Percentiles rank a stretch among this genome's conserved stretches.
Conservation (phyloP, 1,140 invertebrate genomes). For the Leptinotarsa lineolata region DNA sequence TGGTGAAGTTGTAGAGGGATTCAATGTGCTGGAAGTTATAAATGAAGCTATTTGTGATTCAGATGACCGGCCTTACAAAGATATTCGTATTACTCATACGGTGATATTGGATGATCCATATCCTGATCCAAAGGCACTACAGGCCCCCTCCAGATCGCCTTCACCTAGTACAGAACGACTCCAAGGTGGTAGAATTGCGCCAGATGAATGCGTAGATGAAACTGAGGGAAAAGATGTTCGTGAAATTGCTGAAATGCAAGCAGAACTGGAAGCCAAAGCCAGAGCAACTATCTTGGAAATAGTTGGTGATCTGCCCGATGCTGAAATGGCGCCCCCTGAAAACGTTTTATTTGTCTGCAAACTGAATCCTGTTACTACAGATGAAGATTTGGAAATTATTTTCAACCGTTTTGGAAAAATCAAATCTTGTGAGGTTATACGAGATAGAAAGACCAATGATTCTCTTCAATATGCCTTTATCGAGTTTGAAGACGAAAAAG, state of each 20-base stretch:
- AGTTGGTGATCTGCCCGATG: conserved; percentile 96
- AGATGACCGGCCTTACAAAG: conserved; percentile 88
- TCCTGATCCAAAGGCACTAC: conserved; percentile 80
- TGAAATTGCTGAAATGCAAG: conserved; percentile 87
- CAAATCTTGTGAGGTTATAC: conserved; percentile 94
- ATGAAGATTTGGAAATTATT: conserved; percentile 97
- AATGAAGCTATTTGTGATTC: conserved; percentile 95
- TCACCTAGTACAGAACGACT: conserved; percentile 80
- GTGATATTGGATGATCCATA: conserved; percentile 96
- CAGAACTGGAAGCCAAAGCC: conserved; percentile 94
- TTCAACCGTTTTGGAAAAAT: conserved; percentile 98
- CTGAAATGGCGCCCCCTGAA: conserved; percentile 96
- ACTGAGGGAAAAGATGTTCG: conserved; percentile 78
- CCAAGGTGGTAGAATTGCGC: conserved; percentile 84
- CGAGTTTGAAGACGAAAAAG: conserved; percentile 93
- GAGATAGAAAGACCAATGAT: conserved; percentile 90
- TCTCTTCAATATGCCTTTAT: conserved; percentile 99
- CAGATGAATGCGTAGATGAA: conserved; percentile 95
- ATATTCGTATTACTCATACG: conserved; percentile 97
- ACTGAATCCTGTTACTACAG: conserved; percentile 98
- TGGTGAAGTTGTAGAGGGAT: conserved; percentile 92
- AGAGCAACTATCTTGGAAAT: conserved; percentile 98
- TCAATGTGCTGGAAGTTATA: conserved; percentile 79
- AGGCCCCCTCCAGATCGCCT: conserved; percentile 83
- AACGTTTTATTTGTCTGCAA: conserved; percentile 99